Evolutionary conservation across 1,140 invertebrate species (phyloP).

Genomic region (Limonius californicus): DNA sequence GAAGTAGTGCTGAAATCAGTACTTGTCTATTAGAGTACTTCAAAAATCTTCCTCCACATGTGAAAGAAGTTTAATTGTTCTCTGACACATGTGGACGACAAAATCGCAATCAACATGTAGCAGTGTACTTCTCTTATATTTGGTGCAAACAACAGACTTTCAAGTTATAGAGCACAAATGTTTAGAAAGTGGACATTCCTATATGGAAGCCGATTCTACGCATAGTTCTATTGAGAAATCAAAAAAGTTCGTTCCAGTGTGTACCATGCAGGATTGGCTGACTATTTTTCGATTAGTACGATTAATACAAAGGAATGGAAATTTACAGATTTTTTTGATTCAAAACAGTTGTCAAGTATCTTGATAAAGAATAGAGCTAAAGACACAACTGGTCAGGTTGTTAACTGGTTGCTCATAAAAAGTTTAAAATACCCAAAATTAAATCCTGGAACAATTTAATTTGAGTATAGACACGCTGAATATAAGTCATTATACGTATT

Average conservation of each 20-base stretch:
- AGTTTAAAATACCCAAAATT: too few relatives aligned
- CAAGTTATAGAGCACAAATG: constrained; percentile 39
- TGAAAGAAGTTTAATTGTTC: not conserved
- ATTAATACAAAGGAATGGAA: constrained; percentile 4
- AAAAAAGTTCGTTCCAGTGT: too few relatives aligned
- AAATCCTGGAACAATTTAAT: too few relatives aligned
- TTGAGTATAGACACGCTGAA: too few relatives aligned
- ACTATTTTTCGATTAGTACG: constrained; percentile 23
- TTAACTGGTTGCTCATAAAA: too few relatives aligned
- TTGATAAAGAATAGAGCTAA: too few relatives aligned
- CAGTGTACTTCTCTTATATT: constrained; percentile 18
- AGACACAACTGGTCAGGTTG: too few relatives aligned
- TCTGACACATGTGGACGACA: constrained; percentile 20
- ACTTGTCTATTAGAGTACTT: constrained; percentile 20
- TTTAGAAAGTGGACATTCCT: constrained; percentile 42
- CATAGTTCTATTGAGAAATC: constrained; percentile 33
- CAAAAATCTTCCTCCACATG: not conserved
- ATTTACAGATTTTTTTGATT: constrained; percentile 8
- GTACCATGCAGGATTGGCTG: constrained; percentile 1
- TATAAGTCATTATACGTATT: too few relatives aligned
- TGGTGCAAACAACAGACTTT: constrained; percentile 17
- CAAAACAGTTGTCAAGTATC: constrained; percentile 12
- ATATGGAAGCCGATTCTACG: constrained; percentile 42
- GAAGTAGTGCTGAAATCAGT: constrained; percentile 28
- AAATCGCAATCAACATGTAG: constrained; percentile 23